Conservation (phyloP, 2,113 vertebrate species). For the Dermatemys mawii region DNA sequence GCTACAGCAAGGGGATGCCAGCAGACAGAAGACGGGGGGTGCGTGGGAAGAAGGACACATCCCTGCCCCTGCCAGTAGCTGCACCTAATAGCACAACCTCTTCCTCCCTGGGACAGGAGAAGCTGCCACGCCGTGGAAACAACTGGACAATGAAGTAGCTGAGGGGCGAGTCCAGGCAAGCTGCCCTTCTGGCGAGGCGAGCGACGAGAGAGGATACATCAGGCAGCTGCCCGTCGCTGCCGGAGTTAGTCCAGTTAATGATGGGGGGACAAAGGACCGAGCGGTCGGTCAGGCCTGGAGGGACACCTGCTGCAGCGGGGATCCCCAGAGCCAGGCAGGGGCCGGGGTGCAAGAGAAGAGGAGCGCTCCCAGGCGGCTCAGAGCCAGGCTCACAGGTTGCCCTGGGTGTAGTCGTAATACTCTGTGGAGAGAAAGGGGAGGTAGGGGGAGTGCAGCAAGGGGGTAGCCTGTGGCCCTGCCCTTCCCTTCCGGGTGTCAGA, state of each 20-base stretch:
- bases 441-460: too few species aligned
- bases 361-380: fast-evolving
- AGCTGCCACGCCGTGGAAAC: too few species aligned
- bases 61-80: too few species aligned
- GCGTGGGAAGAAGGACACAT: too few species aligned
- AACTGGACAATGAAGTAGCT: too few species aligned
- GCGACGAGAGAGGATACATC: fast-evolving
- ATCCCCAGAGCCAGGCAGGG: not conserved
- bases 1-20: too few species aligned
- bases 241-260: fast-evolving
- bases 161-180: too few species aligned
- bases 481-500: not conserved
- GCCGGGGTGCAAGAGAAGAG: fast-evolving
- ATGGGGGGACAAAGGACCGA: not conserved
- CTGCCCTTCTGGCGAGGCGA: too few species aligned
- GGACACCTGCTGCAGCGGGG: not conserved
- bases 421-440: not conserved
- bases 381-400: not conserved
- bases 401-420: constrained; percentile 14
- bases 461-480: not conserved
- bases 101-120: too few species aligned
- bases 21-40: too few species aligned
- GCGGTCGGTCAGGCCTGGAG: fast-evolving
- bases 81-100: too few species aligned
- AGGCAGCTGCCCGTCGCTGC: too few species aligned